phyloP scores from a whole-genome alignment of 2,888 invertebrate genomes.

The Raillietiella orientalis region DNA sequence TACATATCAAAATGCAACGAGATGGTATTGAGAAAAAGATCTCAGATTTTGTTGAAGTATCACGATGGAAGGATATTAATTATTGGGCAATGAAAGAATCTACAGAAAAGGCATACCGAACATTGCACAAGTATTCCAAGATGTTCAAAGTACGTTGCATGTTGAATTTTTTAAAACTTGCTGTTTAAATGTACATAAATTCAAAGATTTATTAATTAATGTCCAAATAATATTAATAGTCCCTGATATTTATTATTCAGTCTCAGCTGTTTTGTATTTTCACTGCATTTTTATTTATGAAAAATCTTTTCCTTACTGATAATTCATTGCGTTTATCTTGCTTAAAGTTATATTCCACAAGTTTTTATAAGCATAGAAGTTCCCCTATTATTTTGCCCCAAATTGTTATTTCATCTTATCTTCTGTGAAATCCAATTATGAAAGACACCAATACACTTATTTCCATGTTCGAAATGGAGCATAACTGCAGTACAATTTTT shows the following conservation, averaged over 20 bases:
- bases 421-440: too few species aligned
- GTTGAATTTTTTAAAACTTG: too few species aligned
- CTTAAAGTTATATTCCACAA: too few species aligned
- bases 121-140: slow-evolving; percentile 50
- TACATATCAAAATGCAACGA: slow-evolving; percentile 28
- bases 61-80: slow-evolving; percentile 73
- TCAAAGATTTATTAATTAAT: slow-evolving; percentile 9
- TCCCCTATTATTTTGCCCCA: too few species aligned
- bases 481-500: too few species aligned
- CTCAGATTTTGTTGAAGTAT: slow-evolving; percentile 74
- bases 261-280: slow-evolving; percentile 4
- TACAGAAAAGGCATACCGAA: slow-evolving; percentile 55
- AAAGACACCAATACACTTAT: too few species aligned
- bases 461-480: too few species aligned
- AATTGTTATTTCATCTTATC: too few species aligned
- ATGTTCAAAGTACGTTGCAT: slow-evolving; percentile 44
- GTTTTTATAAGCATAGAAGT: too few species aligned
- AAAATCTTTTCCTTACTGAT: too few species aligned
- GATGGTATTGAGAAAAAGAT: slow-evolving; percentile 66
- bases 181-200: too few species aligned
- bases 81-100: slow-evolving; percentile 75
- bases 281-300: slow-evolving; percentile 1
- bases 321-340: too few species aligned
- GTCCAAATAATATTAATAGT: slow-evolving; percentile 2
- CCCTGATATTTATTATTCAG: slow-evolving; percentile 6